Evolutionary conservation across 2,113 vertebrate genomes (phyloP).

Genomic region (Anthoscopus minutus): DNA sequence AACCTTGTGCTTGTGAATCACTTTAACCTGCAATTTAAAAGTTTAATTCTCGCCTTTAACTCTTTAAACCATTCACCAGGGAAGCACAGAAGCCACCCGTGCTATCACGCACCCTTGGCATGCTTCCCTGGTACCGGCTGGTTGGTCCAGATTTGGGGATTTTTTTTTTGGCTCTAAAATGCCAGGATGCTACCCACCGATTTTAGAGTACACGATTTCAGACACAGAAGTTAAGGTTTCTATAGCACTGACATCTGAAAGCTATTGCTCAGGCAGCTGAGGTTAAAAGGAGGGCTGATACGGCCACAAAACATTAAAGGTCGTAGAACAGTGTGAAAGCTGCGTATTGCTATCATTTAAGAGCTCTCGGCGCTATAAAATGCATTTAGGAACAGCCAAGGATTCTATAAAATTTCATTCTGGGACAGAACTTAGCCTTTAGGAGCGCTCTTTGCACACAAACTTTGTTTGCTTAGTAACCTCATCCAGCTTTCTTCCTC

Average conservation of each 20-base stretch:
- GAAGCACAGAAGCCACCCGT: no score
- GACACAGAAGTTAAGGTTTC: conserved; percentile 17
- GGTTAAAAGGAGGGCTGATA: conserved; percentile 23
- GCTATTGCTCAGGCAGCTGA: conserved; percentile 54
- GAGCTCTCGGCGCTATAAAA: conserved; percentile 29
- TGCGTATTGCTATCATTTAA: conserved; percentile 19
- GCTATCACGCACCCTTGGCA: accelerated
- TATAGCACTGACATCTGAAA: conserved; percentile 57
- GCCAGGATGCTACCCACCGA: not conserved
- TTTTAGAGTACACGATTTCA: not conserved
- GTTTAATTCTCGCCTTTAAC: not conserved
- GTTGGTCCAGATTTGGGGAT: not conserved
- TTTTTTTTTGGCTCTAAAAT: not conserved
- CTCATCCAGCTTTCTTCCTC: not conserved
- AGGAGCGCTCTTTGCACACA: not conserved
- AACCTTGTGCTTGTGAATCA: not conserved
- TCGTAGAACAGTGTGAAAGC: not conserved
- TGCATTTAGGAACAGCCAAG: conserved; percentile 27
- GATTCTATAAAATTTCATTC: conserved; percentile 35
- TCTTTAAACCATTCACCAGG: accelerated
- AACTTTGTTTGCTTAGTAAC: not conserved
- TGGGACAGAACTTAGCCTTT: conserved; percentile 20
- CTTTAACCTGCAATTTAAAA: not conserved
- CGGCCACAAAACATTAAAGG: not conserved
- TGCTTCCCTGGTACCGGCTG: accelerated